Evolutionary conservation across 2,113 vertebrate species (phyloP).

Genomic region (Gadus chalcogrammus): DNA sequence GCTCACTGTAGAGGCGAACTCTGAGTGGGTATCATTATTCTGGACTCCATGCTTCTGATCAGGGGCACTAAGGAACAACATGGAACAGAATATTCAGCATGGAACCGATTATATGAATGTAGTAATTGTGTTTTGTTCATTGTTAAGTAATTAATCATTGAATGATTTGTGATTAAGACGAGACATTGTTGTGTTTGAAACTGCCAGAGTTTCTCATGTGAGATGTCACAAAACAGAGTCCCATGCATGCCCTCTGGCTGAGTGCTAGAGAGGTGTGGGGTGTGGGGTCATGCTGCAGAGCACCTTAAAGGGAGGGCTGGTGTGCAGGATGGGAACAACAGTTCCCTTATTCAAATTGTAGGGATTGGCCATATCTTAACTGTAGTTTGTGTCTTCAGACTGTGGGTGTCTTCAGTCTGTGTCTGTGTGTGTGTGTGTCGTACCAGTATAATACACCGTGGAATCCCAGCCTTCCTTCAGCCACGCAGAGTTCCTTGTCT

Average conservation of each 20-base stretch:
- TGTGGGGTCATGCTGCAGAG: no score
- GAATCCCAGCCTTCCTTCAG: conserved; percentile 90
- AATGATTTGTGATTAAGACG: no score
- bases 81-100: conserved; percentile 1
- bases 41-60: conserved; percentile 89
- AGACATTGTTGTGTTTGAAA: no score
- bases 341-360: no score
- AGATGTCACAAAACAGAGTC: no score
- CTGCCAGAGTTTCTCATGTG: no score
- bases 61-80: conserved; percentile 80
- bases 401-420: no score
- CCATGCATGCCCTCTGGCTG: no score
- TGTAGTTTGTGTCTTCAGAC: background rate
- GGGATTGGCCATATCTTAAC: background rate
- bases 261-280: no score
- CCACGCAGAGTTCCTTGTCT: conserved; percentile 91
- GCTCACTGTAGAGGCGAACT: conserved; percentile 85
- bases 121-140: background rate
- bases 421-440: conserved; percentile 15
- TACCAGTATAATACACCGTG: conserved; percentile 91
- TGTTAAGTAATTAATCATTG: no score
- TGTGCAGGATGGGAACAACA: no score
- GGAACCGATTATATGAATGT: background rate
- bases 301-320: no score
- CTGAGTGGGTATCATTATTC: conserved; percentile 93